Percentiles rank a stretch among this genome's conserved stretches.
These are phyloP conservation scores for Luehdorfia chinensis DNA, from an alignment of 1,140 invertebrate species.

Conservation along the genomic window DNA sequence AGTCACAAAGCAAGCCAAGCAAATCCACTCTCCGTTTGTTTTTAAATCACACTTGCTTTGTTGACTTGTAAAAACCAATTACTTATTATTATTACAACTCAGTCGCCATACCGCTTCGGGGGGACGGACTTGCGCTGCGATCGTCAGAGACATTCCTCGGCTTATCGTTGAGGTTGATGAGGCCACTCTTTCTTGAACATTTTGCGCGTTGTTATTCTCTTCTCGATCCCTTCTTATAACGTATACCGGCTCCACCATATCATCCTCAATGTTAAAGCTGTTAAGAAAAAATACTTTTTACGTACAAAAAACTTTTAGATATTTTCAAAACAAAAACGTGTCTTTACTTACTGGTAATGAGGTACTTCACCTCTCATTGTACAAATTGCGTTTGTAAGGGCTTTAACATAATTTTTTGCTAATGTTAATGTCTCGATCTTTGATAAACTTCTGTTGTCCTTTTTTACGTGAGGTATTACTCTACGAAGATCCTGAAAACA, in stretches of 20 bases:
- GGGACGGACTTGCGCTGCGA: too few relatives aligned
- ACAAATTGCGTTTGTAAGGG: slow-evolving; percentile 91
- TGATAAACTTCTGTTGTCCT: slow-evolving; percentile 87
- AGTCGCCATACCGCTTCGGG: too few relatives aligned
- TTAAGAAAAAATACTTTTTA: slow-evolving; percentile 25
- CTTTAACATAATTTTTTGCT: slow-evolving; percentile 96
- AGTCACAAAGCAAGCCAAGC: too few relatives aligned
- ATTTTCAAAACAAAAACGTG: too few relatives aligned
- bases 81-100: too few relatives aligned
- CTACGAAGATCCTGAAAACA: slow-evolving; percentile 87
- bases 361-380: slow-evolving; percentile 54
- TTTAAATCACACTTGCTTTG: too few relatives aligned
- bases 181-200: slow-evolving; percentile 35
- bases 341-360: slow-evolving; percentile 61
- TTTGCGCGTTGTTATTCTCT: slow-evolving; percentile 57
- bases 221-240: slow-evolving; percentile 52
- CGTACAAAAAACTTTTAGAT: too few relatives aligned
- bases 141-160: slow-evolving; percentile 37
- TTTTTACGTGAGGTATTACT: slow-evolving; percentile 94
- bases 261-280: slow-evolving; percentile 58
- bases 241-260: slow-evolving; percentile 61
- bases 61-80: too few relatives aligned
- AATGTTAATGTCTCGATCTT: slow-evolving; percentile 95
- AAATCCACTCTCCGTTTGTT: too few relatives aligned
- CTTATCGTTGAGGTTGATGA: slow-evolving; percentile 17